Base-by-base conservation (phyloP, 2,888 invertebrate species). In the Camponotus fellah region DNA sequence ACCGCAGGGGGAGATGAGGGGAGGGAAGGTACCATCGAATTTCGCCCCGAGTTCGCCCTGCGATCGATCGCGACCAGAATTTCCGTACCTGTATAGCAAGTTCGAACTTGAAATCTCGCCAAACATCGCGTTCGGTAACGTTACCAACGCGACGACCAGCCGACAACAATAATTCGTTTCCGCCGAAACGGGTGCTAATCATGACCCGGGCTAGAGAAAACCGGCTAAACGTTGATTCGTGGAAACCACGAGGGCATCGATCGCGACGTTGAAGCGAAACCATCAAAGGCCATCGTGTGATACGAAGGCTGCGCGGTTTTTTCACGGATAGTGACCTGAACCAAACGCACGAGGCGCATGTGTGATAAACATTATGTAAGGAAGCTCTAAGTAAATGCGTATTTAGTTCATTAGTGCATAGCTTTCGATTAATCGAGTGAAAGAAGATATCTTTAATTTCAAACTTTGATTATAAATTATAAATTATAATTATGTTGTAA, bases 91-190 rank as follows among this genome's bases (percentile, higher is more conserved):
- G 26, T 46, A 46, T 32, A 40, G 37, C 60, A 26, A 26, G 60
- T 72, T 53, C 79, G 72, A 80, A 71, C 79, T 72, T 60, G 66
- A 76, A 68, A 76, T 77, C 58, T 58, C 49, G 21, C 58, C 37
- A 32, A 56, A 60, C 72, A 62, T 77, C 71, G 65, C 66, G 79
- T 79, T 69, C 43, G 58, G 56, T 69, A 86, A 87, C 88, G 93
- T 93, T 93, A 89, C 93, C 93, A 93, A 93, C 92, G 92, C 93
- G 89, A 93, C 93, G 86, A 88, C 85, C 84, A 83, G 84, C 88
- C 88, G 85, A 90, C 90, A 92, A 92, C 89, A 89, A 91, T 90
- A 88, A 90, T 88, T 90, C 86, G 87, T 90, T 90, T 90, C 84
- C 86, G 62, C 84, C 87, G 82, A 91, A 89, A 87, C 85, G 74